A percentile compares a stretch with the other conserved stretches of the same genome.
phyloP scores from a whole-genome alignment of 92 coral and sea anemone genomes.

The Actinernus sp. region DNA sequence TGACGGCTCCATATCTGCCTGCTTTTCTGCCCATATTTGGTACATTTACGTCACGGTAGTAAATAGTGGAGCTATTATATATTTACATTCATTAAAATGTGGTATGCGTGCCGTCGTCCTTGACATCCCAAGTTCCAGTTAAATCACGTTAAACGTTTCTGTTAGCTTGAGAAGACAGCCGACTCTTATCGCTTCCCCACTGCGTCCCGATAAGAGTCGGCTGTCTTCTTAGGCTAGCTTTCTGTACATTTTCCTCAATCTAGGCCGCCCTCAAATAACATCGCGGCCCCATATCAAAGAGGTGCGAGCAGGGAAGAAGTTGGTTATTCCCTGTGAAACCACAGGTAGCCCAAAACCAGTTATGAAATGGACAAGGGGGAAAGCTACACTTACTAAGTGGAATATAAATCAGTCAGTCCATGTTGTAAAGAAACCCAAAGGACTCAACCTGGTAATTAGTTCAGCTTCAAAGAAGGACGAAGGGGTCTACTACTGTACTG shows the following conservation, averaged over 20 bases:
- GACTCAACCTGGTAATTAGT: constrained; percentile 19
- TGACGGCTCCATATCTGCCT: too few relatives aligned
- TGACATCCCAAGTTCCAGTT: too few relatives aligned
- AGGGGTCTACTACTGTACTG: constrained; percentile 14
- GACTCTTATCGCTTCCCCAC: too few relatives aligned
- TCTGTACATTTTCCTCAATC: not conserved
- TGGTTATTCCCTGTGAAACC: constrained; percentile 28
- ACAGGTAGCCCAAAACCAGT: constrained; percentile 43
- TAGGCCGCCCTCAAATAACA: constrained; percentile 10
- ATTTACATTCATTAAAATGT: too few relatives aligned
- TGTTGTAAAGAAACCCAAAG: constrained; percentile 5
- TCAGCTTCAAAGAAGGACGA: constrained; percentile 12
- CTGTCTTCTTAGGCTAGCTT: too few relatives aligned
- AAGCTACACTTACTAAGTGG: not conserved
- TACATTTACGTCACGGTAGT: too few relatives aligned
- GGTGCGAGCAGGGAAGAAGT: not conserved
- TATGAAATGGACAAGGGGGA: constrained; percentile 24
- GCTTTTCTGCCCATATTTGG: too few relatives aligned
- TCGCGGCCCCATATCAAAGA: not conserved
- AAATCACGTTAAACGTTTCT: too few relatives aligned
- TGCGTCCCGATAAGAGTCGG: too few relatives aligned
- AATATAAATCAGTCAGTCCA: constrained; percentile 1
- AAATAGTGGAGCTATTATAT: too few relatives aligned
- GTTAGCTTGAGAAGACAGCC: too few relatives aligned
- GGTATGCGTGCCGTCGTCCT: too few relatives aligned